Evolutionary conservation across 2,113 vertebrate species (phyloP), one percentile per base, ranked within the genome.

Genomic region (Pantherophis guttatus): DNA sequence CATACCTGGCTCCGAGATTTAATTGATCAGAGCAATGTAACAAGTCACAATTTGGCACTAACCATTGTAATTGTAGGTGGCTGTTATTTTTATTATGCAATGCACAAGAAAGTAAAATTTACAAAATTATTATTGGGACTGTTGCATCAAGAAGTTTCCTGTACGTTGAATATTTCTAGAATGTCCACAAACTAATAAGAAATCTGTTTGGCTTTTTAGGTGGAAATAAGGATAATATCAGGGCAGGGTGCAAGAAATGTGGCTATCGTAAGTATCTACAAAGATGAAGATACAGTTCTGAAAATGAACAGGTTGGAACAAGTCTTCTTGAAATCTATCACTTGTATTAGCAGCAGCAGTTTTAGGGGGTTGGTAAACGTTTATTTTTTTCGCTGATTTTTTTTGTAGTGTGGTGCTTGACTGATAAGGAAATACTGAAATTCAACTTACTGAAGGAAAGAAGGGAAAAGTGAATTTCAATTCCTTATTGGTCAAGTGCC

Each of bases 241-340:
- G 99, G 97, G 99, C 99, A 91, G 99, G 99, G 62, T 99, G 99
- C 97, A 99, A 99, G 96, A 99, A 99, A 97, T 99, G 99, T 95
- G 99, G 99, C 92, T 99, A 99, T 96, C 99, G 99, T 99, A 98
- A 99, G 99, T 99, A 96, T 87, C 12, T 86, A 94, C 53, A 65
- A 94, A n/a, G 33, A 5, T 50, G n/a, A 86, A 54, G 0, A 92
- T 91, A 65, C 90, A 1, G 86, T 10, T 23, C 75, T 44, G 75
- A 81, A 81, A 81, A 21, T 9, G 75, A 44, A 44, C n/a, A 44
- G 75, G 33, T 44, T 81, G 75, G 75, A 81, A 44, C 44, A 8
- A 19, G 33, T 44, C 8, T 33, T 75, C 65, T 81, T 81, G 75
- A 17, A 44, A 44, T 81, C 7, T 70, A n/a, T 70, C 65, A 70